phyloP scores from a whole-genome alignment of 2,888 invertebrate genomes.

The Strigamia transsilvanica region DNA sequence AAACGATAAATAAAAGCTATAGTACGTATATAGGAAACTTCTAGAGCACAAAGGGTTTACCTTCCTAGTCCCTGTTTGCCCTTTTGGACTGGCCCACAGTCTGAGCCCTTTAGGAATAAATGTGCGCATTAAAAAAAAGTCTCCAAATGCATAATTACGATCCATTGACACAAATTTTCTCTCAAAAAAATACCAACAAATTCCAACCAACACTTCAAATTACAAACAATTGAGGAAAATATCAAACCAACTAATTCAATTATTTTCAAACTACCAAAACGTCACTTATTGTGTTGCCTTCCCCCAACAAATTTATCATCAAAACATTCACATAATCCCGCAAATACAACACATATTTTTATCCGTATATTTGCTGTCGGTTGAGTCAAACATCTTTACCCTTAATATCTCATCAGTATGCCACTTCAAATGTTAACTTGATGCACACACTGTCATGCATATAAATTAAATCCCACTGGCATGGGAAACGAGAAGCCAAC shows the following conservation, averaged over 20 bases:
- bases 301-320: not conserved
- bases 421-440: slow-evolving; percentile 43
- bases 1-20: not conserved
- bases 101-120: slow-evolving; percentile 27
- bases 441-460: slow-evolving; percentile 29
- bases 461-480: slow-evolving; percentile 33
- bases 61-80: slow-evolving; percentile 35
- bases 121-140: not conserved
- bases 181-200: not conserved
- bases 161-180: not conserved
- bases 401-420: slow-evolving; percentile 45
- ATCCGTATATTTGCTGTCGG: not conserved
- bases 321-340: too few relatives aligned
- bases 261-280: not conserved
- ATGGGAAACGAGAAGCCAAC: slow-evolving; percentile 10
- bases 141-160: not conserved
- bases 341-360: too few relatives aligned
- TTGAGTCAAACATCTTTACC: not conserved
- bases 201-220: not conserved
- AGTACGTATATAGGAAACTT: not conserved
- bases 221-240: not conserved
- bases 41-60: slow-evolving; percentile 42
- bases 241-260: not conserved
- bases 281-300: not conserved
- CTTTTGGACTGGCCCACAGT: slow-evolving; percentile 43